Evolutionary conservation across 2,113 vertebrate genomes (phyloP).

Genomic region (Holacanthus passer): DNA sequence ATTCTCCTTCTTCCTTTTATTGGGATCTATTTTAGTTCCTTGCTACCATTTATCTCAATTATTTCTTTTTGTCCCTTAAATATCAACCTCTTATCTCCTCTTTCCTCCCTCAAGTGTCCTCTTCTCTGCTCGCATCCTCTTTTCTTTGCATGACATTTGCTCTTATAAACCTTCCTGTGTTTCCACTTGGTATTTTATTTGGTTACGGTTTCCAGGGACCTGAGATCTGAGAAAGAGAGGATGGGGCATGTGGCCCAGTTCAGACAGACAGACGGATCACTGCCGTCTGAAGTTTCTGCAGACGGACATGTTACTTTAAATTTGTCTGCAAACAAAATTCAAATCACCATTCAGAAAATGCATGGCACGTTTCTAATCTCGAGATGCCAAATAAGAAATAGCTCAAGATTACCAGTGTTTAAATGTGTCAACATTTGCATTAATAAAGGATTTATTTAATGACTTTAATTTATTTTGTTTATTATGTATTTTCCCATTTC

Average conservation of each 20-base stretch:
- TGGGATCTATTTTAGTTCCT: conserved; percentile 35
- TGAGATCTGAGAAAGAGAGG: conserved; percentile 46
- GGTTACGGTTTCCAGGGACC: conserved; percentile 64
- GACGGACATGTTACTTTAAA: background rate
- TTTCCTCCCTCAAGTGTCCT: conserved; percentile 34
- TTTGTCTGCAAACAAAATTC: background rate
- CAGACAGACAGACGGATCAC: background rate
- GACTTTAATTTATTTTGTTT: background rate
- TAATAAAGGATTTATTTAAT: background rate
- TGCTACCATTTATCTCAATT: conserved; percentile 38
- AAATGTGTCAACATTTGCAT: background rate
- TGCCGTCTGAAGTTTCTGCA: conserved; percentile 10
- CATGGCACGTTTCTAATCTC: background rate
- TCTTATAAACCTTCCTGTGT: conserved; percentile 64
- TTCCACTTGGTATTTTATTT: conserved; percentile 72
- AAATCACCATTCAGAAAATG: background rate
- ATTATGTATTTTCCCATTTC: background rate
- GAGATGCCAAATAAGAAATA: background rate
- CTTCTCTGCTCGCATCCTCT: conserved; percentile 44
- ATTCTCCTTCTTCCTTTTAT: conserved; percentile 21
- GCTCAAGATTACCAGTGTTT: background rate
- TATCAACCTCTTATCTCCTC: conserved; percentile 41
- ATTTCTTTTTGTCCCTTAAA: conserved; percentile 39
- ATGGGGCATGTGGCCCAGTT: conserved; percentile 1
- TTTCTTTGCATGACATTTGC: conserved; percentile 58